Conservation (phyloP, 1,140 invertebrate species). For the Diuraphis noxia region DNA sequence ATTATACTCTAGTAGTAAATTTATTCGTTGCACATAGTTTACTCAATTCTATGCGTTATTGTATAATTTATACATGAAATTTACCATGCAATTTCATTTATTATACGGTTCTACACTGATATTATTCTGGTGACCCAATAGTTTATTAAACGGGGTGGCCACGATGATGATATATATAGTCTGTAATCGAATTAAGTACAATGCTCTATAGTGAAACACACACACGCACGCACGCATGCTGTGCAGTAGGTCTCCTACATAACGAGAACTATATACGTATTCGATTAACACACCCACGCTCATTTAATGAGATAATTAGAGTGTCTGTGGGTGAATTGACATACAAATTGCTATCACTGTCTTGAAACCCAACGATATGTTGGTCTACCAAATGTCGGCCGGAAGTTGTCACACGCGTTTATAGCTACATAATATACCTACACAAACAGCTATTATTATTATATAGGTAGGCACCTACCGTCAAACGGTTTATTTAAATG, state of each 20-base stretch:
- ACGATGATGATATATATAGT: not conserved
- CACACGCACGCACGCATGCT: not conserved
- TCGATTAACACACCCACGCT: constrained; percentile 18
- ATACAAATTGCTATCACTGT: constrained; percentile 22
- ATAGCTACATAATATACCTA: not conserved
- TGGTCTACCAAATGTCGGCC: constrained; percentile 50
- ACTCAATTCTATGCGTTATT: not conserved
- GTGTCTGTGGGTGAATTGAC: constrained; percentile 21
- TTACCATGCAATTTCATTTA: not conserved
- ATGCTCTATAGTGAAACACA: not conserved
- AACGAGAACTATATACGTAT: not conserved
- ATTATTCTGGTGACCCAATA: not conserved
- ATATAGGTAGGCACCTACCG: not conserved
- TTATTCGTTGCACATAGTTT: not conserved
- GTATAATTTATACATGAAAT: not conserved
- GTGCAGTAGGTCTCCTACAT: not conserved
- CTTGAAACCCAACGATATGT: constrained; percentile 23
- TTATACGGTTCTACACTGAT: not conserved
- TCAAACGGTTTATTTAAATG: not conserved
- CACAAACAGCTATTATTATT: not conserved
- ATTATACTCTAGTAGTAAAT: too few relatives aligned
- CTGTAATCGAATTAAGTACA: constrained; percentile 16
- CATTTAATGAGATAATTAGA: constrained; percentile 34
- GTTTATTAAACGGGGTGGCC: not conserved
- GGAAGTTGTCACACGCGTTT: constrained; percentile 41